These are phyloP conservation scores for Ypsolopha scabrella DNA, from an alignment of 2,888 invertebrate species.

Conservation along the genomic window DNA sequence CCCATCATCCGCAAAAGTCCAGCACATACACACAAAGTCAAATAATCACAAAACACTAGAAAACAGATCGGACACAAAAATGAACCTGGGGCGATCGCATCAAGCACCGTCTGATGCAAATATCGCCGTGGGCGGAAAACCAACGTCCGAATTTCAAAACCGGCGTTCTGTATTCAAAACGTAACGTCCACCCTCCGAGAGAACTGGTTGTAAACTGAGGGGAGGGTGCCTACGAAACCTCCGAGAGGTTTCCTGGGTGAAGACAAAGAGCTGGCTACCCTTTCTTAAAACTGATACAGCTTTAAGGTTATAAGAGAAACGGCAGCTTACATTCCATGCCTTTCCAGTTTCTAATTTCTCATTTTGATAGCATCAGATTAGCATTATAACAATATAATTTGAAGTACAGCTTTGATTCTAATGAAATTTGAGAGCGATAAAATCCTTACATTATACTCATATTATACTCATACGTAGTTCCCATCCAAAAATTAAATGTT, in stretches of 20 bases:
- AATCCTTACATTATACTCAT: too few species aligned
- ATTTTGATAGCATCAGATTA: too few species aligned
- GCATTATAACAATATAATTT: too few species aligned
- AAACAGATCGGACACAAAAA: not conserved
- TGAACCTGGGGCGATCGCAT: not conserved
- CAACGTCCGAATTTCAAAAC: not conserved
- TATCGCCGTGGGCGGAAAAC: not conserved
- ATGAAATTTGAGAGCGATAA: too few species aligned
- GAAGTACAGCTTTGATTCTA: too few species aligned
- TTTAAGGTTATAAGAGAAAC: too few species aligned
- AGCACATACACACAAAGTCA: not conserved
- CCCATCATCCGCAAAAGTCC: slow-evolving; percentile 1
- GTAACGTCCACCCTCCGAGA: slow-evolving; percentile 31
- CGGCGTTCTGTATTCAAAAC: not conserved
- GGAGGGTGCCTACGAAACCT: slow-evolving; percentile 24
- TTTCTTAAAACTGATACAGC: too few species aligned
- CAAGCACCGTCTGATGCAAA: not conserved
- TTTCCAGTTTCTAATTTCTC: too few species aligned
- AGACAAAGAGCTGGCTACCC: too few species aligned
- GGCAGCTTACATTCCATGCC: too few species aligned
- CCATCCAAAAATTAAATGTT: too few species aligned
- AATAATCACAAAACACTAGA: not conserved
- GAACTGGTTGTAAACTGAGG: slow-evolving; percentile 46
- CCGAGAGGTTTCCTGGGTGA: not conserved
- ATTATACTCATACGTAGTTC: too few species aligned